Evolutionary conservation across 2,888 invertebrate species (phyloP), one percentile per base, ranked within the genome.

Genomic region (Piscicola geometra): DNA sequence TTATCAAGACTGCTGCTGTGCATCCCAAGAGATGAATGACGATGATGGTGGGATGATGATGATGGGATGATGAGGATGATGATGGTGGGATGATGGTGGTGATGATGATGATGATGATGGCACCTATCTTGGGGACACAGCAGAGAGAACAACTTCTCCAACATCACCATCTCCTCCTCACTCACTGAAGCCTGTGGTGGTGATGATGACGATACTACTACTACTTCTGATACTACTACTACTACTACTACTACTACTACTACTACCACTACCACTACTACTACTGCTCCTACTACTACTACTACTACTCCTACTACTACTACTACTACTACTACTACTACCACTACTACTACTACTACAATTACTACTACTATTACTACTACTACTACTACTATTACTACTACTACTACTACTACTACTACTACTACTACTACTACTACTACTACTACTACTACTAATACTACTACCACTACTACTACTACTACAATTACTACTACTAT

Each of bases 71-170:
- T 3, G 64, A n/a, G 30, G 64, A 64, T 3, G 64, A 64, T 3
- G 64, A 64, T 3, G 64, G 60, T 5, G 5, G 25, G 60, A 25
- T 5, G 41, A 41, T 5, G 41, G 15, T 5, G 41, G 15, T 5
- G 41, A 64, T 3, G 64, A 64, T 3, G 64, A n/a, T 3, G 64
- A 64, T 3, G 64, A 64, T 3, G 64, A 64, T 3, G 64, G n/a
- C n/a, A n/a, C n/a, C n/a, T n/a, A n/a, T n/a, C n/a, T n/a, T n/a
- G n/a, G n/a, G n/a, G n/a, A n/a, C n/a, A n/a, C n/a, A 71, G 30
- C 18, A 71, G 71, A 28, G 32, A 36, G 52, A 47, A 32, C 30
- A 71, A 50, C 0, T 71, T 50, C 21, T 71, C 50, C 28, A 71
- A 41, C 47, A 71, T 71, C 28, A 30, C n/a, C 71, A 71, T 12